Evolutionary conservation across 2,888 invertebrate species (phyloP).

Genomic region (Sympetrum striolatum): DNA sequence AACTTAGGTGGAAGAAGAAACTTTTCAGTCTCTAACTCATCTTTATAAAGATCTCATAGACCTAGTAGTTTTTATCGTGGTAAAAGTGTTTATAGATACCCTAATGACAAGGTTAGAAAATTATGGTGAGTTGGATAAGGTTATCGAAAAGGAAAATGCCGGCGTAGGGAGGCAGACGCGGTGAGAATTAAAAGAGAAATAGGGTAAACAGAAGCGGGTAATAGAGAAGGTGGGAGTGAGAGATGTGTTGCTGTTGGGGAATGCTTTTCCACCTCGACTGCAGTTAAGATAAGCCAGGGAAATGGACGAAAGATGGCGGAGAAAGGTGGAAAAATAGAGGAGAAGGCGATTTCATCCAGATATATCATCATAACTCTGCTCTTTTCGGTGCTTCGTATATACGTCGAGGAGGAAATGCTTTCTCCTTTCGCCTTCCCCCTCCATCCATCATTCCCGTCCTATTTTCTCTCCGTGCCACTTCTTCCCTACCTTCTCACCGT

Average conservation of each 20-base stretch:
- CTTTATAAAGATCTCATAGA: no score
- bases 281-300: background rate
- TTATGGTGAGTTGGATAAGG: background rate
- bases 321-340: background rate
- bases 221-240: background rate
- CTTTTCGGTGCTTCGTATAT: background rate
- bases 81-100: no score
- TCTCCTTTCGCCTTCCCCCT: background rate
- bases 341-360: slow-evolving; percentile 61
- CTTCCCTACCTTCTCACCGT: background rate
- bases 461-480: background rate
- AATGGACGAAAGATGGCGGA: background rate
- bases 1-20: no score
- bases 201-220: background rate
- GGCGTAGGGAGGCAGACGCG: background rate
- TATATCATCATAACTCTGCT: slow-evolving; percentile 62
- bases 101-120: background rate
- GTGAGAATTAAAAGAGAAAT: no score
- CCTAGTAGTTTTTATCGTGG: no score
- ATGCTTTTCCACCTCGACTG: background rate
- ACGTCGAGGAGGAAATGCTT: background rate
- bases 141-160: background rate
- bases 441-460: background rate
- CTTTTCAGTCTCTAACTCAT: no score
- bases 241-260: slow-evolving; percentile 59